Percentiles rank a stretch among this genome's conserved stretches.
Evolutionary conservation across 2,797 vertebrate genomes (phyloP).

Genomic region (Betta splendens): DNA sequence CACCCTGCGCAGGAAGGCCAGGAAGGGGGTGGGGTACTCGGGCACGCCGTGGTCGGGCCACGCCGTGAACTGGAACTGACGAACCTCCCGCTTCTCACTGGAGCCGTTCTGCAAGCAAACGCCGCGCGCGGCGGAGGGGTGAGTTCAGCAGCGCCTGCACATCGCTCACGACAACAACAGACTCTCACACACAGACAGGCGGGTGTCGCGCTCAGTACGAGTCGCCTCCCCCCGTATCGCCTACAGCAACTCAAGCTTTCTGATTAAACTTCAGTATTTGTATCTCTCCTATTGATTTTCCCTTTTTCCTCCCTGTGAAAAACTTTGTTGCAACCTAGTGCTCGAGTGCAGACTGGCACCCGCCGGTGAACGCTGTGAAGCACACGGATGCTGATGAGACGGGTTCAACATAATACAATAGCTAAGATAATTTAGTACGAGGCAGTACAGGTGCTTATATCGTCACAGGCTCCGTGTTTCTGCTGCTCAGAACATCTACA

Average conservation of each 20-base stretch:
- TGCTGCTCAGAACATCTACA: constrained; percentile 29
- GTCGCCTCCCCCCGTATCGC: background rate
- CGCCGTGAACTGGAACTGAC: constrained; percentile 98
- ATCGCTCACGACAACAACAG: too few species aligned
- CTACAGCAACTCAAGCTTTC: background rate
- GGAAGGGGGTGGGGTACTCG: constrained; percentile 95
- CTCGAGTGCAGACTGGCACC: background rate
- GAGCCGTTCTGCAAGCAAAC: constrained; percentile 91
- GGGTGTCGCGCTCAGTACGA: background rate
- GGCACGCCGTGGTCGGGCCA: constrained; percentile 98
- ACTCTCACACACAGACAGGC: background rate
- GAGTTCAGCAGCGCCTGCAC: too few species aligned
- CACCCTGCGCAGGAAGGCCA: constrained; percentile 96
- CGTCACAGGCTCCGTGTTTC: constrained; percentile 9
- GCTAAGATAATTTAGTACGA: background rate
- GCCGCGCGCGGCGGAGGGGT: background rate
- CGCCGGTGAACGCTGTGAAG: background rate
- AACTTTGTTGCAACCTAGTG: background rate
- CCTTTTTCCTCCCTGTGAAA: background rate
- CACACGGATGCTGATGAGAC: constrained; percentile 12
- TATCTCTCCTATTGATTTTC: background rate
- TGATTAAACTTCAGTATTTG: background rate
- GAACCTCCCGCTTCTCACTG: constrained; percentile 96
- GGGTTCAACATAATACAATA: constrained; percentile 1
- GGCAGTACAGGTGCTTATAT: constrained; percentile 9